phyloP scores from a whole-genome alignment of 2,888 invertebrate species.

The Nematopogon swammerdamellus region DNA sequence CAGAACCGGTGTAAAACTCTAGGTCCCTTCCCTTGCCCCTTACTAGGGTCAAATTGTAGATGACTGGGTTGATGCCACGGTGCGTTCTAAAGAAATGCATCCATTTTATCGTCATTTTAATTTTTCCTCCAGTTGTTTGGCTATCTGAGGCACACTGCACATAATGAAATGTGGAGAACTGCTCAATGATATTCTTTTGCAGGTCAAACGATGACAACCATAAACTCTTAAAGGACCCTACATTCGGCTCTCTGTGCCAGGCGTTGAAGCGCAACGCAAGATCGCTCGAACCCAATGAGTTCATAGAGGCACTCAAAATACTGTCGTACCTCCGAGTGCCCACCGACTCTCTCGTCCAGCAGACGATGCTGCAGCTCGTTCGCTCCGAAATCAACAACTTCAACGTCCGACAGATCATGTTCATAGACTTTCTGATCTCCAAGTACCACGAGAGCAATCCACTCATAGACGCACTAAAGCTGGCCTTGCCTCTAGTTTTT shows the following conservation, averaged over 20 bases:
- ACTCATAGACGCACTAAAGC: constrained; percentile 59
- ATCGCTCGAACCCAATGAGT: constrained; percentile 46
- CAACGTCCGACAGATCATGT: constrained; percentile 58
- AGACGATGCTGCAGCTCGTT: constrained; percentile 62
- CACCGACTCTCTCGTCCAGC: constrained; percentile 54
- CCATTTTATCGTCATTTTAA: too few species aligned
- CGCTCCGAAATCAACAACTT: constrained; percentile 59
- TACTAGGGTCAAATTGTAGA: too few species aligned
- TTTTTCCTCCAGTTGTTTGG: too few species aligned
- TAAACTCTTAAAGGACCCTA: constrained; percentile 46
- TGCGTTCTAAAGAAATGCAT: too few species aligned
- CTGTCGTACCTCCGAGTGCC: constrained; percentile 58
- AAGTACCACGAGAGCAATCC: constrained; percentile 48
- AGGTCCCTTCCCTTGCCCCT: too few species aligned
- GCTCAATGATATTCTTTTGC: too few species aligned
- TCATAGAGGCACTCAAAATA: constrained; percentile 58
- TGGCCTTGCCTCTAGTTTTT: constrained; percentile 66
- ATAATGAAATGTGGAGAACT: neutral
- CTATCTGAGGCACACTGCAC: constrained; percentile 1
- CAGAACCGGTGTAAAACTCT: too few species aligned
- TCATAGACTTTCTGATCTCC: constrained; percentile 56
- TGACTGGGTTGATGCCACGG: too few species aligned
- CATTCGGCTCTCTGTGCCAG: constrained; percentile 58
- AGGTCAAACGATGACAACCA: constrained; percentile 29
- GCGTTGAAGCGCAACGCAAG: constrained; percentile 53